These are phyloP conservation scores for Atlantisia rogersi DNA, from an alignment of 2,113 vertebrate species.

Conservation along the genomic window DNA sequence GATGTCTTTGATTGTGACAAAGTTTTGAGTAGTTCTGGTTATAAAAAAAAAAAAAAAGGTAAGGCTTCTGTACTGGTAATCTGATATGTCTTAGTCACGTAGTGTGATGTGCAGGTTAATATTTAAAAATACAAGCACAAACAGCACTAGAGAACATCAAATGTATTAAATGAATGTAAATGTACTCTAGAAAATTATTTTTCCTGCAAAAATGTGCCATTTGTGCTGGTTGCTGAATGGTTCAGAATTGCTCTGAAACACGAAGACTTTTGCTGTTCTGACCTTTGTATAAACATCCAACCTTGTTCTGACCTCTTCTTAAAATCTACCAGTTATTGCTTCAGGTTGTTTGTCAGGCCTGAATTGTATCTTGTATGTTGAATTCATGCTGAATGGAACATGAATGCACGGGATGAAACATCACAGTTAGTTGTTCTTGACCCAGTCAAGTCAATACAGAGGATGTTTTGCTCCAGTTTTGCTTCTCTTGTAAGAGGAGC, in stretches of 20 bases:
- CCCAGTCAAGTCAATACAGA: not conserved
- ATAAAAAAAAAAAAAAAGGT: not conserved
- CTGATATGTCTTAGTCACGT: not conserved
- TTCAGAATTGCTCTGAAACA: not conserved
- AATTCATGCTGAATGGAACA: not conserved
- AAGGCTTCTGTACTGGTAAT: not conserved
- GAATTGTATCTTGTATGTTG: fast-evolving
- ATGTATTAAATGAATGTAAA: not conserved
- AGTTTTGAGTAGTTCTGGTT: not conserved
- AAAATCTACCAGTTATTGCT: not conserved
- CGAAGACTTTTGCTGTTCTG: not conserved
- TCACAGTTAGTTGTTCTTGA: not conserved
- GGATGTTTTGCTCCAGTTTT: not conserved
- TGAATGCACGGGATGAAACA: fast-evolving
- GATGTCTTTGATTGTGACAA: not conserved
- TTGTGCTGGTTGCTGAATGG: not conserved
- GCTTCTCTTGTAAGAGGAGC: not conserved
- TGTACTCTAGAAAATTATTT: fast-evolving
- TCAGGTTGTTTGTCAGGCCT: fast-evolving
- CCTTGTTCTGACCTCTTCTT: not conserved
- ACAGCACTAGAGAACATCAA: not conserved
- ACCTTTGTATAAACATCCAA: not conserved
- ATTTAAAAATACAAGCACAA: not conserved
- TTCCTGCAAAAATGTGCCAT: not conserved
- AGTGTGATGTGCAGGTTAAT: fast-evolving